A percentile compares a stretch with the other conserved stretches of the same genome.
Conservation (phyloP, 2,888 invertebrate genomes). For the Tenthredo amoena region DNA sequence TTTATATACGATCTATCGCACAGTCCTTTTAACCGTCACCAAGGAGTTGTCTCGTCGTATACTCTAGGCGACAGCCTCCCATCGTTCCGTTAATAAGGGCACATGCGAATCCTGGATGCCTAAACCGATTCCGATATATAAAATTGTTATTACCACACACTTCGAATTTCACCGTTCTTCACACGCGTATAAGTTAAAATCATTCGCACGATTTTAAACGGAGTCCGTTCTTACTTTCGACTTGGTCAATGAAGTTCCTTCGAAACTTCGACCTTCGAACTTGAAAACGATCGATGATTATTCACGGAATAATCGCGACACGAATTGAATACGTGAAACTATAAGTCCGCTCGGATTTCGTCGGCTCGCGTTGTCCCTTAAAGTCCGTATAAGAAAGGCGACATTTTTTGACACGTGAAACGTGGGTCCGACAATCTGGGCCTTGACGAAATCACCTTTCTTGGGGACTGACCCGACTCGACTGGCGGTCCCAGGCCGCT, state of each 20-base stretch:
- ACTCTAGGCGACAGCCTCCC: neutral
- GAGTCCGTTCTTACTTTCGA: neutral
- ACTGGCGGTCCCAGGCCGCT: constrained; percentile 68
- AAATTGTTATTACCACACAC: constrained; percentile 16
- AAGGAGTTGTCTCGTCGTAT: constrained; percentile 16
- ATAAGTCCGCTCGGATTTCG: neutral
- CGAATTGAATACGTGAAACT: neutral
- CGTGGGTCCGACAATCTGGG: constrained; percentile 64
- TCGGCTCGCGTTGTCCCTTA: constrained; percentile 45
- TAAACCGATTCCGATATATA: neutral
- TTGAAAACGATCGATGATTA: constrained; percentile 11
- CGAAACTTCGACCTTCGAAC: neutral
- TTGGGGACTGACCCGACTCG: constrained; percentile 76
- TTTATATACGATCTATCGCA: neutral
- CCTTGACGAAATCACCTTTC: constrained; percentile 69
- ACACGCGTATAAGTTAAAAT: neutral
- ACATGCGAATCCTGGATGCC: constrained; percentile 10
- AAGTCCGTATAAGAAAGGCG: constrained; percentile 51
- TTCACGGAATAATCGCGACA: neutral
- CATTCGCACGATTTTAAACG: neutral
- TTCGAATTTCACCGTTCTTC: neutral
- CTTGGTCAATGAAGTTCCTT: neutral
- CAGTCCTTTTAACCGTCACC: constrained; percentile 35
- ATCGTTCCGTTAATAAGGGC: constrained; percentile 11
- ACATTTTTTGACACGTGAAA: constrained; percentile 58